Conservation (phyloP, 2,797 vertebrate species). For the Sphaeramia orbicularis region DNA sequence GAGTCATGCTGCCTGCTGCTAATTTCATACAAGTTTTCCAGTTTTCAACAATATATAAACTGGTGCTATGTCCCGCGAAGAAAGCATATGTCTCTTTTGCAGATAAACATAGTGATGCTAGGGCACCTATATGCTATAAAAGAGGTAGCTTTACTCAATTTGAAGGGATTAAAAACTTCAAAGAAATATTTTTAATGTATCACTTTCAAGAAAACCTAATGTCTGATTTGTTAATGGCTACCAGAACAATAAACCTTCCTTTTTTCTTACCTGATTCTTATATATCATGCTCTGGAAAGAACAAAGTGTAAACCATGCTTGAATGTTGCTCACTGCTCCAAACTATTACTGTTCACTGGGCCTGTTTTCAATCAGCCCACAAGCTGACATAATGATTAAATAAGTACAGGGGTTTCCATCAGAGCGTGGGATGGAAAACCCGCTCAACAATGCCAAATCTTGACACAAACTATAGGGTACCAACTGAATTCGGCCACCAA, state of each 20-base stretch:
- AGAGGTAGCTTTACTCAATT: not conserved
- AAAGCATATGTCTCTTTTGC: slow-evolving; percentile 5
- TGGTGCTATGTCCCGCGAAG: not conserved
- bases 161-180: not conserved
- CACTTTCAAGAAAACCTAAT: slow-evolving; percentile 8
- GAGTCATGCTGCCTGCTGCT: slow-evolving; percentile 1
- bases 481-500: slow-evolving; percentile 31
- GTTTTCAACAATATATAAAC: not conserved
- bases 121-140: not conserved
- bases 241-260: not conserved
- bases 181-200: not conserved
- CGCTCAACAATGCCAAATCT: slow-evolving; percentile 65
- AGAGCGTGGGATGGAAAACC: slow-evolving; percentile 64
- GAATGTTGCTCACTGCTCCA: slow-evolving; percentile 30
- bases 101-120: slow-evolving; percentile 3
- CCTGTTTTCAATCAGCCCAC: slow-evolving; percentile 75
- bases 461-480: slow-evolving; percentile 64
- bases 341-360: slow-evolving; percentile 51
- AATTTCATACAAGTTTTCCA: slow-evolving; percentile 9
- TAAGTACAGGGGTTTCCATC: slow-evolving; percentile 68
- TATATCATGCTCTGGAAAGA: not conserved
- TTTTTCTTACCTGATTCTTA: not conserved
- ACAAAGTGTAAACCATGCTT: slow-evolving; percentile 15
- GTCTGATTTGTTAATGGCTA: slow-evolving; percentile 5
- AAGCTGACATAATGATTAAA: slow-evolving; percentile 69